phyloP scores from a whole-genome alignment of 2,113 vertebrate species.

The Calyptommatus sinebrachiatus region DNA sequence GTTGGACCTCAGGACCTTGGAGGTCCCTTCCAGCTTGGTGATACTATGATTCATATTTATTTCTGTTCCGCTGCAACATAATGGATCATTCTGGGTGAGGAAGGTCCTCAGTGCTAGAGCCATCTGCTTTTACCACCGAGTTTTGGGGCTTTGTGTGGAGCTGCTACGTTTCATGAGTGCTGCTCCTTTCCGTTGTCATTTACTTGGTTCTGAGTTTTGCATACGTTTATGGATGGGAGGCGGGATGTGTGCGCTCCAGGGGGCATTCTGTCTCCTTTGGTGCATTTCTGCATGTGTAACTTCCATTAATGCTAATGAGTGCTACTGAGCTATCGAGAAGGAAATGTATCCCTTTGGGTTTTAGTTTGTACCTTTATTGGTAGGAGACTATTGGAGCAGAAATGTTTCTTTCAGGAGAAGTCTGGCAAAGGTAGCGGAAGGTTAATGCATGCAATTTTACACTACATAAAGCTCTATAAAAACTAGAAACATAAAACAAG shows the following conservation, averaged over 20 bases:
- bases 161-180: constrained; percentile 18
- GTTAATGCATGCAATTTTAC: constrained; percentile 69
- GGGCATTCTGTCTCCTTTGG: constrained; percentile 12
- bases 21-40: no score
- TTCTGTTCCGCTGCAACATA: not conserved
- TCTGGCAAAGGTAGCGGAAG: constrained; percentile 57
- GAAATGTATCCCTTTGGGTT: not conserved
- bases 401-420: constrained; percentile 56
- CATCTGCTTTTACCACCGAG: not conserved
- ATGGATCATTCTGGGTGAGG: not conserved
- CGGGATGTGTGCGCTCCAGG: not conserved
- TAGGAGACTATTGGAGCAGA: constrained; percentile 40
- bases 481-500: constrained; percentile 66
- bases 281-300: not conserved
- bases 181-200: not conserved
- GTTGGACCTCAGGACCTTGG: no score
- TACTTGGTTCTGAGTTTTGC: not conserved
- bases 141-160: not conserved
- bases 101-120: not conserved
- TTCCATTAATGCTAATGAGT: constrained; percentile 23
- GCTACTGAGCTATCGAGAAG: constrained; percentile 24
- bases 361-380: constrained; percentile 23
- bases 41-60: not conserved
- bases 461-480: constrained; percentile 69
- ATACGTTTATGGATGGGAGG: not conserved